Conservation (phyloP, 2,113 vertebrate genomes). For the Trachemys scripta region DNA sequence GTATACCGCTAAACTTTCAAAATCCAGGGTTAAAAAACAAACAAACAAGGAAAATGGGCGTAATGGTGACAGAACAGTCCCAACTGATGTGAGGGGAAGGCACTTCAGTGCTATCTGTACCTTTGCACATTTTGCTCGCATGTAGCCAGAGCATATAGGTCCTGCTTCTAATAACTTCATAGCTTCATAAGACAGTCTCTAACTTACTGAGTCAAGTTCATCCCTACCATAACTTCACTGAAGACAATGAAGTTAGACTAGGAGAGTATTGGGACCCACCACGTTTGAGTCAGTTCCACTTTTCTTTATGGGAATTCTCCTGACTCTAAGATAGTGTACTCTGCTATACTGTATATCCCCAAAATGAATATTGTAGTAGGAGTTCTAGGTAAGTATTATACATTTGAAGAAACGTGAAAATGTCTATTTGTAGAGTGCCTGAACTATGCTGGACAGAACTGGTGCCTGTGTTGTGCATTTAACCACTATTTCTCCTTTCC, state of each 20-base stretch:
- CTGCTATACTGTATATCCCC: neutral
- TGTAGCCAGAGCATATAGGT: neutral
- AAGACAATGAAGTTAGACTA: neutral
- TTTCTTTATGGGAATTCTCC: neutral
- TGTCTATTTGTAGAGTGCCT: neutral
- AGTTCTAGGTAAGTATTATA: neutral
- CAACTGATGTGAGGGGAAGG: neutral
- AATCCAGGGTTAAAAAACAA: neutral
- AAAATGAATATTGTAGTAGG: neutral
- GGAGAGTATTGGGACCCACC: neutral
- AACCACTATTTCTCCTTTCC: neutral
- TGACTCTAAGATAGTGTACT: neutral
- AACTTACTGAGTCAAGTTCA: neutral
- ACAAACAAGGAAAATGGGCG: neutral
- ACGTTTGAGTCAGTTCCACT: neutral
- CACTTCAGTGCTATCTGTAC: neutral
- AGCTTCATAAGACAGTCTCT: neutral
- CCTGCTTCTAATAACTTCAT: neutral
- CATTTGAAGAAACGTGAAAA: neutral
- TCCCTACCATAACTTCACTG: neutral
- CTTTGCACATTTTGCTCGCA: neutral
- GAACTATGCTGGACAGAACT: neutral
- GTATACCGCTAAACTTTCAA: constrained; percentile 1
- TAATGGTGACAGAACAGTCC: neutral
- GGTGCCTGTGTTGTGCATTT: neutral